Evolutionary conservation across 2,888 invertebrate genomes (phyloP), one percentile per base, ranked within the genome.

Genomic region (Mythimna loreyi): DNA sequence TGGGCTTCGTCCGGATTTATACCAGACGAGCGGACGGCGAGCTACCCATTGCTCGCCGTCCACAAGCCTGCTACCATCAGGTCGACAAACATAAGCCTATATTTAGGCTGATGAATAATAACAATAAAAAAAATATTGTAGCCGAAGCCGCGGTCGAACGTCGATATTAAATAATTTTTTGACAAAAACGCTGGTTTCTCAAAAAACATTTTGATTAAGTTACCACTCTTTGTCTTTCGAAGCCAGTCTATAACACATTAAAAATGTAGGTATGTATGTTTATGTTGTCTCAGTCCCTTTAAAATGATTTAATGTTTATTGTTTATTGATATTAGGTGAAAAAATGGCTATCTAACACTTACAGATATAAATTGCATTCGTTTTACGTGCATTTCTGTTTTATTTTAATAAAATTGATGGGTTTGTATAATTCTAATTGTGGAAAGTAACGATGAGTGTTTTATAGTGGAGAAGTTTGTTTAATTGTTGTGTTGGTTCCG

Each of bases 211-310:
- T 16, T 40, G 16, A 40, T 40, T 19, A 1, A 40, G 40, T 40
- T 40, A 40, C 40, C 40, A 40, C 16, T 16, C 6, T 5, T 40
- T 19, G 40, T 1, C 19, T 40, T 40, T 6, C 1, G 6, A 16
- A 40, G 16, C 16, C 25, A 59, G 60, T 69, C 50, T 23, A 40
- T 23, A 47, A 36, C 33, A 28, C 57, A 57, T 73, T 55, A 71
- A 71, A 80, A 67, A 80, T 66, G 30, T 83, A 69, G 81, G 72
- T 82, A 72, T 73, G 70, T 82, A 9, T 78, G 81, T 80, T 80
- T 73, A 82, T 75, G 0, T 52, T 36, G 74, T 63, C 50, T 71
- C 63, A 67, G 11, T 40, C n/a, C 52, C 74, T 80, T 61, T 78
- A 55, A 59, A 59, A 67, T 70, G 58, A 83, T 81, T 67, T 59